Conservation (phyloP, 2,113 vertebrate genomes). For the Boleophthalmus pectinirostris region DNA sequence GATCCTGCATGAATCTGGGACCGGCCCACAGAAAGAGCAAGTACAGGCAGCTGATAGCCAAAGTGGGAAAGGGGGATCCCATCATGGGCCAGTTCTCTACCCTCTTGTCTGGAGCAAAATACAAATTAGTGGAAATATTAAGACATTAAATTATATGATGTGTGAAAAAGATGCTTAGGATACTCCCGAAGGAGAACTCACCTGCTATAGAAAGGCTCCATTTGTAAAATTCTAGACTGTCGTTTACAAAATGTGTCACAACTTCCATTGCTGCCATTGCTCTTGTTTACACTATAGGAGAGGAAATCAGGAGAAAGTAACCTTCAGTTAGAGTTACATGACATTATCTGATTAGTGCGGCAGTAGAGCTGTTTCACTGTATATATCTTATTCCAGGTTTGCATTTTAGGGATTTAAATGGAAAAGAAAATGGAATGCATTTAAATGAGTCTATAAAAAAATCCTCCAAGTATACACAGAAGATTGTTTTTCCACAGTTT, state of each 20-base stretch:
- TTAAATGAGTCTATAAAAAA: not conserved
- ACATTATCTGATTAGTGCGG: not conserved
- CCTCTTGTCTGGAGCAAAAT: constrained; percentile 84
- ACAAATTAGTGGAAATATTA: not conserved
- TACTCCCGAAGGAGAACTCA: constrained; percentile 58
- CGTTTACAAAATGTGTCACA: constrained; percentile 82
- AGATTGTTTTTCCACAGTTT: too few relatives aligned
- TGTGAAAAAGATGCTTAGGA: not conserved
- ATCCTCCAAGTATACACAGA: not conserved
- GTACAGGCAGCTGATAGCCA: constrained; percentile 93
- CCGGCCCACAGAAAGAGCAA: constrained; percentile 96
- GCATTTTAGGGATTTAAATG: not conserved
- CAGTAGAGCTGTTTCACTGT: not conserved
- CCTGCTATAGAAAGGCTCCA: constrained; percentile 97
- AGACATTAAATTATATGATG: not conserved
- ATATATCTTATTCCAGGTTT: not conserved
- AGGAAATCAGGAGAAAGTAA: constrained; percentile 14
- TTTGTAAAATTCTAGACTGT: constrained; percentile 92
- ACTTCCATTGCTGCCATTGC: constrained; percentile 73
- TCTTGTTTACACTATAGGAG: constrained; percentile 65
- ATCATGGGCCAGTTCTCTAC: constrained; percentile 96
- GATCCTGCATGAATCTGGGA: constrained; percentile 94
- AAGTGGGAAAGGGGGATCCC: constrained; percentile 89
- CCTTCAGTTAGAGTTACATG: not conserved
- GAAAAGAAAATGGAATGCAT: too few relatives aligned